Evolutionary conservation across 2,888 invertebrate species (phyloP).

Genomic region (Stegophylla sp.): DNA sequence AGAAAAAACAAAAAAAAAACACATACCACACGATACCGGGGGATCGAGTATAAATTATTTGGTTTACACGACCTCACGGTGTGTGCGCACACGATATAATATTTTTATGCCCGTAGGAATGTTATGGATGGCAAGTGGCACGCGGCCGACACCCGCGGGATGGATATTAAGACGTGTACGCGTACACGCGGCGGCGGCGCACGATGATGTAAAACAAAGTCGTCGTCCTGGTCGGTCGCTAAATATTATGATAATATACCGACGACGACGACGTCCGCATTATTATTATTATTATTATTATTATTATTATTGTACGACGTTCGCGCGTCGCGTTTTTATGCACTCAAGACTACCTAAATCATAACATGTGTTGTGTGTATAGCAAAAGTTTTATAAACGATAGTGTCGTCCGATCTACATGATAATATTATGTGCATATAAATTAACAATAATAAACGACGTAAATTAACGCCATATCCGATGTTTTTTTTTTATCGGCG

Average conservation of each 20-base stretch:
- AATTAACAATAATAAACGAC: no score
- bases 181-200: no score
- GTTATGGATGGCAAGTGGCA: background rate
- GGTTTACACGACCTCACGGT: background rate
- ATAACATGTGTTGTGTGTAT: no score
- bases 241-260: no score
- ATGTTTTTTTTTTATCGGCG: no score
- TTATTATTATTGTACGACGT: background rate
- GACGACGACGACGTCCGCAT: background rate
- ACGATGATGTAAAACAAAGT: background rate
- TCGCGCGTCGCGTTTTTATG: background rate
- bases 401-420: no score
- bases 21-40: background rate
- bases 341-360: background rate
- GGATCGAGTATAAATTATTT: constrained; percentile 16
- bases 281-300: background rate
- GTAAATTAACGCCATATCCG: no score
- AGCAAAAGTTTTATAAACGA: no score
- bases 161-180: background rate
- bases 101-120: no score
- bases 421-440: no score
- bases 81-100: no score
- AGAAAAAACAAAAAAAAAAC: no score
- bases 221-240: background rate
- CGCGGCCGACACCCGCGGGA: constrained; percentile 23